These are phyloP conservation scores for Actinia tenebrosa DNA, from an alignment of 64 coral and sea anemone species.

Conservation along the genomic window DNA sequence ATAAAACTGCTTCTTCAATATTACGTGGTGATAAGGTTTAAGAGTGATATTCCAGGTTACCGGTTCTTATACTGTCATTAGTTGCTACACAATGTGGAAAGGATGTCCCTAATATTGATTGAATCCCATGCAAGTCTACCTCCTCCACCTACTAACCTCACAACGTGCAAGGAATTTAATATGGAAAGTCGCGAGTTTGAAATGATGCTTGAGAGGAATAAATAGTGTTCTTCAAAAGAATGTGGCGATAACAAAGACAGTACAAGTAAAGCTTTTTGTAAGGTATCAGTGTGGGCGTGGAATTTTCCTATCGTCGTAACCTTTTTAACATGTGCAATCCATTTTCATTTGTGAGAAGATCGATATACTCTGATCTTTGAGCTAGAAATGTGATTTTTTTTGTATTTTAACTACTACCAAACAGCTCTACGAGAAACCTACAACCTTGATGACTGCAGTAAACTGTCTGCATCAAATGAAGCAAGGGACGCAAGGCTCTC, in stretches of 20 bases:
- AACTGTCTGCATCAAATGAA: too few species aligned
- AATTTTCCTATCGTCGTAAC: too few species aligned
- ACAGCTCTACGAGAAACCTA: too few species aligned
- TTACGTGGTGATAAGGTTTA: too few species aligned
- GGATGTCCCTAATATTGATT: conserved; percentile 18
- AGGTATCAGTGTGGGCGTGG: not conserved
- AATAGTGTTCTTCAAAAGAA: not conserved
- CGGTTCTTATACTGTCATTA: conserved; percentile 32
- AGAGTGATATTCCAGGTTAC: not conserved
- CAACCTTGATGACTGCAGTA: too few species aligned
- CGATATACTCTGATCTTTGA: too few species aligned
- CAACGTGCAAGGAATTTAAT: conserved; percentile 10
- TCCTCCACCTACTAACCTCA: not conserved
- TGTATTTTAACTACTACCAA: too few species aligned
- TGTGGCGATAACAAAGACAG: not conserved
- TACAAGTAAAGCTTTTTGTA: not conserved
- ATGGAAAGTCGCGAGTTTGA: not conserved
- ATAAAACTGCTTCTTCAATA: too few species aligned
- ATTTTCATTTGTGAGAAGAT: too few species aligned
- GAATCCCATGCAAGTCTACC: not conserved
- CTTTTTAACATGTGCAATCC: too few species aligned
- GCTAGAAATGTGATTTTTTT: too few species aligned
- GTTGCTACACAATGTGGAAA: conserved; percentile 1
- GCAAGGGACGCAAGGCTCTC: too few species aligned
- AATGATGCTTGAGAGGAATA: not conserved